Evolutionary conservation across 2,888 invertebrate species (phyloP), one percentile per base, ranked within the genome.

Genomic region (Rhagonycha lutea): DNA sequence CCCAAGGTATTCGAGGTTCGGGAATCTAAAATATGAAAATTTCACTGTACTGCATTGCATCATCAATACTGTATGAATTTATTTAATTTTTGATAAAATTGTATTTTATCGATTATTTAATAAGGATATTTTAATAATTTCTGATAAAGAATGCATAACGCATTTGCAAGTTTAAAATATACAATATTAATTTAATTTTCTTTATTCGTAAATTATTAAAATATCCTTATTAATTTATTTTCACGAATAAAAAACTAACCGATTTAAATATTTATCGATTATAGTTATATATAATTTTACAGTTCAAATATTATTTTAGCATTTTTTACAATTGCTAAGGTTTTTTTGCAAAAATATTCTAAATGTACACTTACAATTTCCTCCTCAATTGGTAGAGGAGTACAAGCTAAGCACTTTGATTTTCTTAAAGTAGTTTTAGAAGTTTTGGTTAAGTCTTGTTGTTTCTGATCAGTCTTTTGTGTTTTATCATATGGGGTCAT

Each of bases 1-100:
- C 86, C 88, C 88, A 88, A 10, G 88, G 88, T 2, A 88, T 82
- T 74, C 88, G 81, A 74, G 87, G 87, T 80, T 88, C 88, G 10
- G 87, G 86, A 77, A 87, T 84, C 86, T 86, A 68, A 79, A 80
- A 61, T 28, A 69, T 65, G 9, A 24, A 63, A 24, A 61, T 3
- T 61, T 10, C 0, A 7, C 26, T 3, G 14, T 60, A 60, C 60
- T 11, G 14, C 7, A 60, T 60, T 24, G 14, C 60, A 14, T n/a
- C 5, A 60, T 5, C 3, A 60, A 11, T 60, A 60, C 60, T 67
- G n/a, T 74, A 10, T 18, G 32, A 14, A 68, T 12, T 12, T 69
- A 67, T 14, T 47, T 47, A 47, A 47, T n/a, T n/a, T n/a, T n/a
- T n/a, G n/a, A n/a, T n/a, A n/a, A n/a, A n/a, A n/a, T 47, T 47